phyloP scores from a whole-genome alignment of 2,113 vertebrate genomes.

The Lonchura striata region DNA sequence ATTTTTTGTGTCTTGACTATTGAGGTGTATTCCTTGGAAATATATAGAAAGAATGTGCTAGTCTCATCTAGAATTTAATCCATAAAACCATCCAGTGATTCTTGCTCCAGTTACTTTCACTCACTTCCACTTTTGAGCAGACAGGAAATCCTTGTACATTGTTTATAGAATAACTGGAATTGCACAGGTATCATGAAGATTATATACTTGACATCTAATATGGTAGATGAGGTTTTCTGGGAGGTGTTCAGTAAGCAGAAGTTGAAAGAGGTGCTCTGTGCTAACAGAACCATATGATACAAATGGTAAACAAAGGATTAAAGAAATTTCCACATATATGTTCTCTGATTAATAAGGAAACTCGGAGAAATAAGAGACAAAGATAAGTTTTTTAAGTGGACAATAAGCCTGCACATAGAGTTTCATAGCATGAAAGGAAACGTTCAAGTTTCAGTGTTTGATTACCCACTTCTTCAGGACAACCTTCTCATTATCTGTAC shows the following conservation, averaged over 20 bases:
- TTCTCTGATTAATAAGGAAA: neutral
- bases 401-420: neutral
- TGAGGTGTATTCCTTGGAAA: neutral
- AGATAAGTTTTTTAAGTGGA: neutral
- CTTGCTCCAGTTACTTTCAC: neutral
- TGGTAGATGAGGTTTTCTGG: neutral
- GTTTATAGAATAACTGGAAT: neutral
- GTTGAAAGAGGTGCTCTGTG: neutral
- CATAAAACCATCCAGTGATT: neutral
- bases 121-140: neutral
- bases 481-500: neutral
- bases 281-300: neutral
- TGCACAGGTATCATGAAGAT: neutral
- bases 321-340: neutral
- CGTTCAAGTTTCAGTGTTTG: neutral
- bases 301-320: neutral
- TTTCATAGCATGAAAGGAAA: neutral
- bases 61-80: neutral
- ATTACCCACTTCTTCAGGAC: neutral
- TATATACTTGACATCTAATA: neutral
- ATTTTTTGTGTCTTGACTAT: neutral
- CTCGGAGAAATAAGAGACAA: neutral
- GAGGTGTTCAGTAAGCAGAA: neutral
- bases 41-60: neutral
- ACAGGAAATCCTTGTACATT: neutral